Conservation (phyloP, 2,797 vertebrate genomes). For the Sebastiscus albofasciatus region DNA sequence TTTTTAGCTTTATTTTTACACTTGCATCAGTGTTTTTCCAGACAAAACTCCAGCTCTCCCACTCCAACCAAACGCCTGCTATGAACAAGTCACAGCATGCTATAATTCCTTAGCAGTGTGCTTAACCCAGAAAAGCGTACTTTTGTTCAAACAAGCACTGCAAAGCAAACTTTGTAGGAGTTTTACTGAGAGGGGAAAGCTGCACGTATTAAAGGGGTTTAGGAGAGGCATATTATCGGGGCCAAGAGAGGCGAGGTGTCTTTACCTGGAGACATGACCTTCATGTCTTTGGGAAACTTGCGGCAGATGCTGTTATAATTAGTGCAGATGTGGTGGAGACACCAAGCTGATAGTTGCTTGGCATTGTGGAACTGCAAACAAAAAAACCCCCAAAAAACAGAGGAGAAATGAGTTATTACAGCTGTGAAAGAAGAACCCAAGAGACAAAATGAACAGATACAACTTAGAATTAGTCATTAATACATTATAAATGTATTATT, state of each 20-base stretch:
- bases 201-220: not conserved
- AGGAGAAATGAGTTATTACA: not conserved
- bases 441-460: not conserved
- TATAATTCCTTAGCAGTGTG: not conserved
- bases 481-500: not conserved
- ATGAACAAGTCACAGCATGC: constrained; percentile 5
- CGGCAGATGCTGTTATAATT: constrained; percentile 94
- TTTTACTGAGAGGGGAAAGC: not conserved
- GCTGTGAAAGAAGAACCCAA: not conserved
- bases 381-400: not conserved
- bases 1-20: not conserved
- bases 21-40: not conserved
- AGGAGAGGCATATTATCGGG: not conserved
- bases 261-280: constrained; percentile 89
- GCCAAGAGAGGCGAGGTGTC: not conserved
- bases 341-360: constrained; percentile 90
- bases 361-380: constrained; percentile 89
- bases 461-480: not conserved
- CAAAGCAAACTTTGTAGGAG: not conserved
- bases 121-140: not conserved
- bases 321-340: constrained; percentile 94
- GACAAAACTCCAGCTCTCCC: not conserved
- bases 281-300: constrained; percentile 94
- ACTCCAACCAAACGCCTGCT: constrained; percentile 19
- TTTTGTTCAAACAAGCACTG: constrained; percentile 3